phyloP scores from a whole-genome alignment of 2,888 invertebrate genomes.

The Mylabris sibirica region DNA sequence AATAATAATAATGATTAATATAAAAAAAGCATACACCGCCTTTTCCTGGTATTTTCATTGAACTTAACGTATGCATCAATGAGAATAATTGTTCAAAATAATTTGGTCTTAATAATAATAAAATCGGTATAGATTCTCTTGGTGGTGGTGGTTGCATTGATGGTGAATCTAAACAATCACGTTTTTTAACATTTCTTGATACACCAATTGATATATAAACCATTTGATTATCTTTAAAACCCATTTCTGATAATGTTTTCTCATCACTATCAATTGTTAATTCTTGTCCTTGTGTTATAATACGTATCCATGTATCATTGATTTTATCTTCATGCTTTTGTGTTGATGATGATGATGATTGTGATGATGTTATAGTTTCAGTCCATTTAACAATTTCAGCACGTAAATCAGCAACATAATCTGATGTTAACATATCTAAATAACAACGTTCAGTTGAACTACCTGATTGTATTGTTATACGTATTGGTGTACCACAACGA shows the following conservation, averaged over 20 bases:
- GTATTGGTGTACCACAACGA: constrained; percentile 71
- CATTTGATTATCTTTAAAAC: constrained; percentile 93
- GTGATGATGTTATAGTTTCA: constrained; percentile 72
- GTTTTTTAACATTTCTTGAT: constrained; percentile 64
- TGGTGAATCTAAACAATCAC: constrained; percentile 81
- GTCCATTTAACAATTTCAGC: constrained; percentile 97
- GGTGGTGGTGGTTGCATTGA: constrained; percentile 88
- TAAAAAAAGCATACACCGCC: constrained; percentile 68
- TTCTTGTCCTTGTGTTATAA: constrained; percentile 94
- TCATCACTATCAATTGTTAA: constrained; percentile 92
- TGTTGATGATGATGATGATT: constrained; percentile 56
- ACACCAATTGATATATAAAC: constrained; percentile 92
- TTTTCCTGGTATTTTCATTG: constrained; percentile 81
- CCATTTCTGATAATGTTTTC: constrained; percentile 87
- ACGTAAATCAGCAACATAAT: constrained; percentile 88
- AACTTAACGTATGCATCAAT: constrained; percentile 88
- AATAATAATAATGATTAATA: constrained; percentile 25
- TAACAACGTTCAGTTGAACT: constrained; percentile 86
- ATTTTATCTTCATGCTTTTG: constrained; percentile 53
- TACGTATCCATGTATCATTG: constrained; percentile 75
- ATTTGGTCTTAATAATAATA: constrained; percentile 81
- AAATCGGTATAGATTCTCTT: constrained; percentile 83
- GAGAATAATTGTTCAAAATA: constrained; percentile 92
- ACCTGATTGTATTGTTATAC: constrained; percentile 87
- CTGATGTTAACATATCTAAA: constrained; percentile 82